Base-by-base conservation (phyloP, 2,797 vertebrate genomes). In the Mergus octosetaceus region DNA sequence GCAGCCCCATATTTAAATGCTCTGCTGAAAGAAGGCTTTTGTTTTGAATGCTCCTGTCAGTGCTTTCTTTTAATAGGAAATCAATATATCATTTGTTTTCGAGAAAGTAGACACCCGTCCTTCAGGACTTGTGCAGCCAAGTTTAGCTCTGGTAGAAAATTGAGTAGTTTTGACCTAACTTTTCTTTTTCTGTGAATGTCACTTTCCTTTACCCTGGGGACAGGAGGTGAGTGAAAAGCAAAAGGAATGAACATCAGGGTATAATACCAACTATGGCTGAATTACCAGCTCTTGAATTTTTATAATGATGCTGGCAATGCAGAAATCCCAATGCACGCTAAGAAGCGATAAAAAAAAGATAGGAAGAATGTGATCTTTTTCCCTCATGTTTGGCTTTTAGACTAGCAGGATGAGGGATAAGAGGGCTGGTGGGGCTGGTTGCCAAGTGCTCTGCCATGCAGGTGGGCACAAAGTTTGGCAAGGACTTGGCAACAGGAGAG, bases 31-130 rank as follows among this genome's bases (percentile, higher is more conserved):
- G 87, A 39, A 25, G 79, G 69, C 69, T 93, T 95, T 87, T 89
- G 92, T 92, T 94, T 87, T 53, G 16, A 73, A 93, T 86, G 85
- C 51, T 93, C 58, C 82, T 84, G 85, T 36, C 91, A 89, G 82
- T 80, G 66, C 79, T 78, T 88, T 87, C 70, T 95, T 94, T 86
- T 75, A 94, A 91, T 51, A 91, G 91, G 89, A 96, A 96, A 94
- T 87, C 93, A 92, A 95, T 96, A 96, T 87, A 85, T 87, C 89
- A 96, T 92, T 89, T 96, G 94, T 96, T 93, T 96, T 87, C 87
- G 53, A 75, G 91, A 95, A 96, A 94, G 91, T 11, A 92, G 92
- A 85, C 82, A 88, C 92, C 76, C 1, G 12, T 95, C 96, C 92
- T 97, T 91, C 85, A 93, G 95, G 94, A 90, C 79, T 73, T 30